Conservation (phyloP, 2,113 vertebrate genomes). For the Campylorhamphus procurvoides region DNA sequence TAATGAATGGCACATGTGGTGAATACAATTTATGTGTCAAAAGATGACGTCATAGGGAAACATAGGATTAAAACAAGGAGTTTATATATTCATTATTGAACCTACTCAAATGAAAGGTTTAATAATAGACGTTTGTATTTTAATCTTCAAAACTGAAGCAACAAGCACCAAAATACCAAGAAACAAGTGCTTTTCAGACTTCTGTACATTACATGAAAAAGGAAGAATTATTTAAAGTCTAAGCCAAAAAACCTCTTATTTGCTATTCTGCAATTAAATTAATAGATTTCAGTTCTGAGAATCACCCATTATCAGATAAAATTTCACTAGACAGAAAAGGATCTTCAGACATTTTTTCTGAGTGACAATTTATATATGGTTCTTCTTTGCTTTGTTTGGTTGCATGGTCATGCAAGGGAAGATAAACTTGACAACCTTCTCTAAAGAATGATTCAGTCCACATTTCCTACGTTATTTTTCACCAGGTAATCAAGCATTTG, state of each 20-base stretch:
- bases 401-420: neutral
- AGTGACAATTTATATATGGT: neutral
- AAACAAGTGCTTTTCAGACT: neutral
- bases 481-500: constrained; percentile 8
- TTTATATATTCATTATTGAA: neutral
- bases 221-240: neutral
- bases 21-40: neutral
- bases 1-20: neutral
- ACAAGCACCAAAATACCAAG: neutral
- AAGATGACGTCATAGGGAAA: neutral
- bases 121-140: neutral
- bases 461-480: constrained; percentile 5
- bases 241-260: neutral
- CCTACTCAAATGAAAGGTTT: neutral
- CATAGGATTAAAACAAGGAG: neutral
- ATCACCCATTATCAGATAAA: neutral
- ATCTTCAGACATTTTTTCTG: neutral
- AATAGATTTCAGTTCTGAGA: neutral
- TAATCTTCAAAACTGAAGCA: neutral
- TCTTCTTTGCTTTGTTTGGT: neutral
- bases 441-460: neutral
- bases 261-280: neutral
- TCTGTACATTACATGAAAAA: neutral
- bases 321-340: neutral
- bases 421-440: constrained; percentile 1